Percentiles rank a stretch among this genome's conserved stretches.
Evolutionary conservation across 2,113 vertebrate species (phyloP).

Genomic region (Crocuta crocuta): DNA sequence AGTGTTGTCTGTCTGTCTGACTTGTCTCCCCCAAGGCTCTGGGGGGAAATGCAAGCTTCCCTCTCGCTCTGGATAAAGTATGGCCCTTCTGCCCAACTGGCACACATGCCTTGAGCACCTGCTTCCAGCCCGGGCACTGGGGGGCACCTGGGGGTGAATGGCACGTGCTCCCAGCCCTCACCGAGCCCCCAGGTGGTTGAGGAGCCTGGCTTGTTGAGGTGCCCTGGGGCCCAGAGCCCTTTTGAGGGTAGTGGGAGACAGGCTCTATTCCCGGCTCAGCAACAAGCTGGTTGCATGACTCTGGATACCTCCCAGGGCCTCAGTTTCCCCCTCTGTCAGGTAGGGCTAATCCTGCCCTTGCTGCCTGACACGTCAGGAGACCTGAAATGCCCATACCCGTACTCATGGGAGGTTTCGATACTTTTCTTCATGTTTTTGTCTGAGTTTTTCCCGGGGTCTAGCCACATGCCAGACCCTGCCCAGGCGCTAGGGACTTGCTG

Average conservation of each 20-base stretch:
- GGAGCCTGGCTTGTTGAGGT: background rate
- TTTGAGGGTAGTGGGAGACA: background rate
- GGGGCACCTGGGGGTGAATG: background rate
- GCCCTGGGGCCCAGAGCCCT: background rate
- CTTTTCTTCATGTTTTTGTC: background rate
- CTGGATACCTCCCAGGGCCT: background rate
- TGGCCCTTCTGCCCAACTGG: background rate
- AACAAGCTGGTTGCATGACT: background rate
- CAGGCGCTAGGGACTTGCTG: background rate
- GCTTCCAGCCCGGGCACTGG: background rate
- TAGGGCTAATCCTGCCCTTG: background rate
- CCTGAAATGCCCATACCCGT: background rate
- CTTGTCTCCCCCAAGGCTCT: background rate
- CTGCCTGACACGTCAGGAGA: background rate
- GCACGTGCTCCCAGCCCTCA: rapidly evolving
- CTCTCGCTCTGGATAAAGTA: background rate
- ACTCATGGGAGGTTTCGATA: background rate
- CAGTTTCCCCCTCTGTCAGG: background rate
- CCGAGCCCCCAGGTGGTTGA: background rate
- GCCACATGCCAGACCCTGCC: background rate
- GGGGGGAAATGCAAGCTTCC: background rate
- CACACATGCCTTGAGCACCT: background rate
- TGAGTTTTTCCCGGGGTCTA: background rate
- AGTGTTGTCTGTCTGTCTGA: background rate
- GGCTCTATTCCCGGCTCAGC: background rate